Percentiles rank a stretch among this genome's conserved stretches.
Conservation (phyloP, 2,113 vertebrate species). For the Ceratotherium simum region DNA sequence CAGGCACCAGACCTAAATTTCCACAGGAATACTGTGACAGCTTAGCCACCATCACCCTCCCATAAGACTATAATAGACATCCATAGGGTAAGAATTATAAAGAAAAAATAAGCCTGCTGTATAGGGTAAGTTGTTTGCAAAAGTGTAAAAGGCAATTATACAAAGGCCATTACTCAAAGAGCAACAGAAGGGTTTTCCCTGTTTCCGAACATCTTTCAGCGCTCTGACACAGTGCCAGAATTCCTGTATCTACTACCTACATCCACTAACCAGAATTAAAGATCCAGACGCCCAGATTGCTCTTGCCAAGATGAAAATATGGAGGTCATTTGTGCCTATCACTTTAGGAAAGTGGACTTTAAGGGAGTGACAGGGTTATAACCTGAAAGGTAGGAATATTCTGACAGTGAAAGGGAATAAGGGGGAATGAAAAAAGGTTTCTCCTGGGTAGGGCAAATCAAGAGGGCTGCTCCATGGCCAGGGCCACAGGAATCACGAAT, state of each 20-base stretch:
- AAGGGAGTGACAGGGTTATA: neutral
- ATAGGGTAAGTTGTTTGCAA: neutral
- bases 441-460: neutral
- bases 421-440: neutral
- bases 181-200: neutral
- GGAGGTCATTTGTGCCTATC: neutral
- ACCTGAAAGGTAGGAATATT: neutral
- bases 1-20: neutral
- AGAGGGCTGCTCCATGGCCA: neutral
- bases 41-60: neutral
- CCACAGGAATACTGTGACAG: neutral
- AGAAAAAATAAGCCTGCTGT: neutral
- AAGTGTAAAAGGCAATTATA: conserved; percentile 2
- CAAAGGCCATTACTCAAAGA: neutral
- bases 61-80: neutral
- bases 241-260: neutral
- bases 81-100: neutral
- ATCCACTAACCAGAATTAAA: neutral
- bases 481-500: neutral
- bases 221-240: neutral
- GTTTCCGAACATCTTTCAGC: neutral
- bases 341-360: neutral
- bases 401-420: neutral
- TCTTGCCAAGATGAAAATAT: conserved; percentile 29
- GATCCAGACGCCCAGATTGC: neutral